Evolutionary conservation across 2,888 invertebrate species (phyloP).

Genomic region (Drosophila mettleri): DNA sequence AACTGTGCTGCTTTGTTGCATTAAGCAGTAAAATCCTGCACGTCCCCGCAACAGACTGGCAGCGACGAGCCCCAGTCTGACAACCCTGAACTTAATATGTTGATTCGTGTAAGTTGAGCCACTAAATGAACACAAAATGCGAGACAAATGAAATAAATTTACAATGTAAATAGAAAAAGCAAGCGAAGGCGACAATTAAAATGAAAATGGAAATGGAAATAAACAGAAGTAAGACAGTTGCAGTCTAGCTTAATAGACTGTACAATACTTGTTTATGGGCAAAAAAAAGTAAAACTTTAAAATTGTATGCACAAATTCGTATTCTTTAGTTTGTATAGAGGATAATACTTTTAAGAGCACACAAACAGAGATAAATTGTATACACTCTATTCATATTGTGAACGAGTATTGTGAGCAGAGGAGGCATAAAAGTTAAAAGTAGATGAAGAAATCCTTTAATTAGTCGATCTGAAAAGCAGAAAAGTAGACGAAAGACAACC

Average conservation of each 20-base stretch:
- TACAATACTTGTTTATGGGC: not conserved
- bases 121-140: constrained; percentile 39
- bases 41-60: not conserved
- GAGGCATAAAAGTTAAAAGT: not conserved
- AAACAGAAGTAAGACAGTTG: not conserved
- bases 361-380: too few relatives aligned
- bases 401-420: not conserved
- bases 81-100: constrained; percentile 58
- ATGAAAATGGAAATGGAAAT: constrained; percentile 20
- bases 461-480: constrained; percentile 46
- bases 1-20: constrained; percentile 32
- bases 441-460: constrained; percentile 53
- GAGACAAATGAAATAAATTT: constrained; percentile 52
- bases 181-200: constrained; percentile 17
- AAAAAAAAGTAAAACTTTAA: not conserved
- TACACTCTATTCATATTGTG: not conserved
- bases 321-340: not conserved
- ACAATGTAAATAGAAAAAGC: constrained; percentile 41
- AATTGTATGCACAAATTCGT: not conserved
- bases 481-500: constrained; percentile 15
- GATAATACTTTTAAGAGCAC: not conserved
- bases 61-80: constrained; percentile 6
- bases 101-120: constrained; percentile 66
- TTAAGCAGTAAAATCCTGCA: constrained; percentile 10
- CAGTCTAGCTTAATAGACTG: not conserved